Base-by-base conservation (phyloP, 1,140 invertebrate genomes). In the Linepithema humile region DNA sequence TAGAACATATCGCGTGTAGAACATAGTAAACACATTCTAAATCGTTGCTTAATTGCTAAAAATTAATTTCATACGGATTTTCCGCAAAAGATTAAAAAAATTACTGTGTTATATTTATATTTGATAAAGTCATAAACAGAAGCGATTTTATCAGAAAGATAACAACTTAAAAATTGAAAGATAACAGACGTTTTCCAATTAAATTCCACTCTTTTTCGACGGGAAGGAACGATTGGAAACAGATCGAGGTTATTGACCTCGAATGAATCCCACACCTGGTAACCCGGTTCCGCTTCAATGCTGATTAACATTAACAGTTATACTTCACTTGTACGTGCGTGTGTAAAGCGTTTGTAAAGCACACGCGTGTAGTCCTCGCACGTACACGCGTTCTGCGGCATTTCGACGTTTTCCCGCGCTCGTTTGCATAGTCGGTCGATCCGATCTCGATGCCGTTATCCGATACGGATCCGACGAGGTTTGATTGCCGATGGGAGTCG, bases 221-320 rank as follows among this genome's bases (percentile, higher is more conserved):
- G 3, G 20, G 7, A 62, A 12, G 4, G 73, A 48, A 70, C 12
- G n/a, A 23, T 78, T 40, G 48, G 10, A 55, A 32, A 57, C 5
- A 3, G 74, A 59, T 59, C 43, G 50, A 62, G 89, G 90, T 91
- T 87, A 72, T 85, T 73, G 83, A 53, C 85, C 90, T 86, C 84
- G 55, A 20, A 20, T 35, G 59, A 85, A 88, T 86, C 60, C n/a
- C 83, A 89, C 83, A 83, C 85, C 85, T 59, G 77, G 64, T 90
- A 88, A 91, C 89, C 88, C 78, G 88, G 83, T 89, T 91, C 43
- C 73, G 70, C 60, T 75, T 72, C 85, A 89, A 90, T 85, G 67
- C 84, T 69, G 83, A 91, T 91, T 92, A 85, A 90, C 88, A 90
- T 91, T 83, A 91, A 91, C 91, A 89, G 91, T 92, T 91, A 90